phyloP scores from a whole-genome alignment of 1,140 invertebrate genomes.

The Lepeophtheirus salmonis region DNA sequence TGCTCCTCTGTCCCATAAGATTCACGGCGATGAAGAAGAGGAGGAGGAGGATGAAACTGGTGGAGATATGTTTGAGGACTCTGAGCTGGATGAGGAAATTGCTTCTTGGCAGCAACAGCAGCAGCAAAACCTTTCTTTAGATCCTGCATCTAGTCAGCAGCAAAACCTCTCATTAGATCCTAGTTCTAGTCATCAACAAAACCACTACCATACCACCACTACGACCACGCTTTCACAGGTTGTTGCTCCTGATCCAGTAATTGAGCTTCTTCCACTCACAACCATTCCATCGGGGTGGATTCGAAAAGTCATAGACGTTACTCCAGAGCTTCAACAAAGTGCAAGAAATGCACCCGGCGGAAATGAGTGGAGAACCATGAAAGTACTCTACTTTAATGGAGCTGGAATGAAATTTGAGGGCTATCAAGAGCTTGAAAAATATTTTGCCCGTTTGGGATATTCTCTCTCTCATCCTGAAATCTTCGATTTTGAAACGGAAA shows the following conservation, averaged over 20 bases:
- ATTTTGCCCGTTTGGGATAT: conserved; percentile 7
- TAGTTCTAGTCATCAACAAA: too few species aligned
- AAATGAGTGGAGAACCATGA: background rate
- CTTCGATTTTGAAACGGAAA: conserved; percentile 9
- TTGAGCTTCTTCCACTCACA: background rate
- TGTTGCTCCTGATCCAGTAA: background rate
- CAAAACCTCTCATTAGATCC: too few species aligned
- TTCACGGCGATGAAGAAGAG: background rate
- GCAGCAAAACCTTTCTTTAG: background rate
- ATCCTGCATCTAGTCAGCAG: too few species aligned
- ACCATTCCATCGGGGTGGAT: background rate
- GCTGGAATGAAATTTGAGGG: conserved; percentile 1
- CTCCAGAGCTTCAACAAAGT: background rate
- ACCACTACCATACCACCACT: too few species aligned
- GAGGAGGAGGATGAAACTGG: background rate
- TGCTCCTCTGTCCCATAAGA: background rate
- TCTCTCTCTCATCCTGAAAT: background rate
- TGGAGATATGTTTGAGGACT: background rate
- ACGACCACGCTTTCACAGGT: background rate
- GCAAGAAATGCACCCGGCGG: background rate
- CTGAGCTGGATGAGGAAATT: background rate
- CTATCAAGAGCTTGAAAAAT: conserved; percentile 1
- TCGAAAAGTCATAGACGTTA: background rate
- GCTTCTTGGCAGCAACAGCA: background rate
- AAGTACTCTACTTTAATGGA: conserved; percentile 9